Evolutionary conservation across 2,888 invertebrate genomes (phyloP).

Genomic region (Drosophila tripunctata): DNA sequence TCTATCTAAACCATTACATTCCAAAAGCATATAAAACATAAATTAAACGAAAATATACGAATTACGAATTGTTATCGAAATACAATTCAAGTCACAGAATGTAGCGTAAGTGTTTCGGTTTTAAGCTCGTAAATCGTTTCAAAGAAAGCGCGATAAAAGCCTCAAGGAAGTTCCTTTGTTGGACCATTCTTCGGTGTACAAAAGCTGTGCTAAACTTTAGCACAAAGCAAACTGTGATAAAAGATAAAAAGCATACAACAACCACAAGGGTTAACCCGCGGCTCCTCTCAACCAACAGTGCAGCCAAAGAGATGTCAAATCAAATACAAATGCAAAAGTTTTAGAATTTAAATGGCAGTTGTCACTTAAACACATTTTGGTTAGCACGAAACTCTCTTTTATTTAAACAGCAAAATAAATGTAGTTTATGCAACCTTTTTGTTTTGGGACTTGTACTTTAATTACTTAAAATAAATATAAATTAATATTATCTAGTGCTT

Average conservation of each 20-base stretch:
- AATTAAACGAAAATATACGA: too few species aligned
- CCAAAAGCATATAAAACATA: background rate
- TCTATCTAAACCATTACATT: too few species aligned
- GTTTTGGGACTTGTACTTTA: too few species aligned
- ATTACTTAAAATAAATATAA: too few species aligned
- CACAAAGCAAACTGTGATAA: conserved; percentile 14
- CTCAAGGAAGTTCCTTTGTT: conserved; percentile 17
- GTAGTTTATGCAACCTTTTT: background rate
- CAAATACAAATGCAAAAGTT: conserved; percentile 12
- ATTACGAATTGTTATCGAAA: too few species aligned
- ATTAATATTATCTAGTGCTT: background rate
- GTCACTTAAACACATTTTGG: conserved; percentile 17
- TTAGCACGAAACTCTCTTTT: background rate
- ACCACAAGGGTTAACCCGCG: conserved; percentile 1
- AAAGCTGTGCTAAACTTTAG: conserved; percentile 11
- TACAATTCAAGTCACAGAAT: conserved; percentile 8
- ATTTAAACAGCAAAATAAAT: background rate
- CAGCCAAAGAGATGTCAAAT: conserved; percentile 17
- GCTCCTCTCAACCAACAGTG: background rate
- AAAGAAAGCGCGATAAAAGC: conserved; percentile 1
- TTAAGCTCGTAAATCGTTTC: conserved; percentile 3
- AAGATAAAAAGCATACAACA: conserved; percentile 3
- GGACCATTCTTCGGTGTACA: background rate
- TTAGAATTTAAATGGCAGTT: conserved; percentile 29
- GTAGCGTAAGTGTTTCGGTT: background rate